Conservation (phyloP, 2,113 vertebrate species). For the Meleagris gallopavo region DNA sequence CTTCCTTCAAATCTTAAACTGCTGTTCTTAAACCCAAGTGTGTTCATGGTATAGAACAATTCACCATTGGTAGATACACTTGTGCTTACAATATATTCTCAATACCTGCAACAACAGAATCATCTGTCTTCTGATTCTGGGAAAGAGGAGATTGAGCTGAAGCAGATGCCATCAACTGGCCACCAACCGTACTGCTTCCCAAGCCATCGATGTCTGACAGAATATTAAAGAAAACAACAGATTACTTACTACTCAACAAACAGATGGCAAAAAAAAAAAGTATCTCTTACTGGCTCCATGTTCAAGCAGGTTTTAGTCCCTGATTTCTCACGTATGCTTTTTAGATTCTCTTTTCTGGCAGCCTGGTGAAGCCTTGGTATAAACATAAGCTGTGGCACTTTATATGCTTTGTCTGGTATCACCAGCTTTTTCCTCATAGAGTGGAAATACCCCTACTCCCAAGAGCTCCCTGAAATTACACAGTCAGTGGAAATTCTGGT, state of each 20-base stretch:
- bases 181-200: conserved; percentile 93
- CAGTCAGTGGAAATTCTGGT: neutral
- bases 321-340: neutral
- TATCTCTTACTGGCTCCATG: neutral
- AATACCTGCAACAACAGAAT: conserved; percentile 88
- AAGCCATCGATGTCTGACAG: conserved; percentile 92
- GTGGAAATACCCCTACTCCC: neutral
- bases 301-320: neutral
- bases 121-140: conserved; percentile 80
- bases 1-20: neutral
- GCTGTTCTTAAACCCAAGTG: neutral
- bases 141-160: conserved; percentile 84
- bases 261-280: neutral
- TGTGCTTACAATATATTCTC: neutral
- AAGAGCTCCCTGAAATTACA: neutral
- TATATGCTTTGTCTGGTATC: neutral
- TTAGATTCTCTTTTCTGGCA: neutral
- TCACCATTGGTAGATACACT: neutral
- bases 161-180: conserved; percentile 88
- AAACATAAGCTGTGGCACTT: neutral
- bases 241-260: neutral
- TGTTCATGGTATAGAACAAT: neutral
- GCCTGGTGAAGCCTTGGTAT: neutral
- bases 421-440: neutral
- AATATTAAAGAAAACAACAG: neutral